Percentiles rank a stretch among this genome's conserved stretches.
These are phyloP conservation scores for Buathra laborator DNA, from an alignment of 2,888 invertebrate genomes.

Conservation along the genomic window DNA sequence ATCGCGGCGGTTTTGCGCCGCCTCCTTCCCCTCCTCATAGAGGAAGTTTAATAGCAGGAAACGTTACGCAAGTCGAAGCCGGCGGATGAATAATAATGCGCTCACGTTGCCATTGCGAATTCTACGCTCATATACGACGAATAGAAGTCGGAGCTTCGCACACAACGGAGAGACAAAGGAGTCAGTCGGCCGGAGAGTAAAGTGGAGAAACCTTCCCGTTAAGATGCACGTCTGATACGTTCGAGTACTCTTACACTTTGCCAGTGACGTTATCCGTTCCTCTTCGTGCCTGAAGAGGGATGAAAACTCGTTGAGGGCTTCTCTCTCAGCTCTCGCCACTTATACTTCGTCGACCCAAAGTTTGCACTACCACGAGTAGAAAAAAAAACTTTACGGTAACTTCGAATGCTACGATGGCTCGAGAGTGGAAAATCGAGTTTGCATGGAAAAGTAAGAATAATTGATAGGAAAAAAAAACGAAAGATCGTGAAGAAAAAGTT, in stretches of 20 bases:
- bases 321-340: slow-evolving; percentile 16
- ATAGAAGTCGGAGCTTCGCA: slow-evolving; percentile 38
- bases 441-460: slow-evolving; percentile 10
- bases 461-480: not conserved
- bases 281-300: slow-evolving; percentile 9
- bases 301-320: slow-evolving; percentile 16
- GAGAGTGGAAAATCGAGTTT: slow-evolving; percentile 32
- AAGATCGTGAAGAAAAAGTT: not conserved
- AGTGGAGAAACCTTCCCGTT: slow-evolving; percentile 14
- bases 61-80: slow-evolving; percentile 73
- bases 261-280: slow-evolving; percentile 44
- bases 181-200: slow-evolving; percentile 10
- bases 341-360: slow-evolving; percentile 31
- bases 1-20: slow-evolving; percentile 49
- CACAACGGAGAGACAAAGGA: slow-evolving; percentile 38
- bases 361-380: slow-evolving; percentile 19
- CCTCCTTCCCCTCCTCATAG: slow-evolving; percentile 58
- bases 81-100: slow-evolving; percentile 81
- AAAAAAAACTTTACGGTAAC: slow-evolving; percentile 37
- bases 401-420: slow-evolving; percentile 21
- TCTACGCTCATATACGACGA: slow-evolving; percentile 63
- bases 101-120: slow-evolving; percentile 74
- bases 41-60: slow-evolving; percentile 79
- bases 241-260: slow-evolving; percentile 50
- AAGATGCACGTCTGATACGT: slow-evolving; percentile 45